Evolutionary conservation across 1,140 invertebrate genomes (phyloP), one percentile per base, ranked within the genome.

Genomic region (Doryteuthis pealeii): DNA sequence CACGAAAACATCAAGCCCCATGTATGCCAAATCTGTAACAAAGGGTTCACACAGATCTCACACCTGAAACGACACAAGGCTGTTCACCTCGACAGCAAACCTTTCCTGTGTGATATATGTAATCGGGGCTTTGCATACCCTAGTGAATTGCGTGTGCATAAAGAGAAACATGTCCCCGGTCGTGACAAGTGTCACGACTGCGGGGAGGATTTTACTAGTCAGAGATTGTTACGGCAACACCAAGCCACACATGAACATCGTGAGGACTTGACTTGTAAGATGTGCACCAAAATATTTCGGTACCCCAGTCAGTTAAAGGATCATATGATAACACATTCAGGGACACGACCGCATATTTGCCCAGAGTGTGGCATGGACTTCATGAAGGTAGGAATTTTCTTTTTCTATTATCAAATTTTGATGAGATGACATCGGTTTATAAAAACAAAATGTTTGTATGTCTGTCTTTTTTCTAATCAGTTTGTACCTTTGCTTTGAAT

Each of bases 31-130:
- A 74, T 83, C 18, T 88, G 87, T 80, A 76, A 80, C 2, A 86
- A 86, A 58, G 80, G 81, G 12, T 88, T 88, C 72, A 87, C 87
- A 26, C 86, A 87, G 77, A 89, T 91, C 8, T 86, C 91, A 66
- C 80, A 84, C 69, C 58, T 86, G 15, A 84, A 83, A 70, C 69
- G 84, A 49, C 86, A 87, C 67, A 76, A 78, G 77, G 78, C 82
- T 35, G 81, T 83, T 2, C 86, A 87, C 77, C 70, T 81, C 66
- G 83, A 83, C 30, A 77, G 77, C 43, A 81, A 80, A 45, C 91
- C 91, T 3, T 91, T 92, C 85, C 86, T 89, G 14, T 93, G 92
- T 85, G 86, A 89, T 69, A 88, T 90, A 26, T 93, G 92, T 85
- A 90, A 90, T 12, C 77, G 85, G 8, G 83, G 83, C 8, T 88